Conservation (phyloP, 1,140 invertebrate genomes). For the Sycophaga agraensis region DNA sequence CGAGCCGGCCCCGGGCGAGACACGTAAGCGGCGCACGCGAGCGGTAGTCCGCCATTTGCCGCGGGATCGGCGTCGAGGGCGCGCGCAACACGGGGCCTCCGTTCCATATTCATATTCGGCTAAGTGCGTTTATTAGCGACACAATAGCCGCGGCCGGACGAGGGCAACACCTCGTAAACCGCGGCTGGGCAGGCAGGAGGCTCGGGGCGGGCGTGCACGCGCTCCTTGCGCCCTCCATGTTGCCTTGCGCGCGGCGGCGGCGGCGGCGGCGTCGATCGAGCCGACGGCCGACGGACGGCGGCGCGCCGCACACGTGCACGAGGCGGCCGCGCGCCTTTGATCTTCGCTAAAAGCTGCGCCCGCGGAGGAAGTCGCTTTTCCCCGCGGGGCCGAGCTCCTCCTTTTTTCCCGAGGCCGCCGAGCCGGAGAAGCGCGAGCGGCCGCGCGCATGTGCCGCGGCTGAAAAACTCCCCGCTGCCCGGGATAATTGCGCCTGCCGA, state of each 20-base stretch:
- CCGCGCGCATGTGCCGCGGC: no score
- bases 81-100: constrained; percentile 31
- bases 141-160: constrained; percentile 39
- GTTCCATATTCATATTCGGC: constrained; percentile 48
- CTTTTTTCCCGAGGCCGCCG: not conserved
- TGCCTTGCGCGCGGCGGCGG: no score
- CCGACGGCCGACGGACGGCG: constrained; percentile 27
- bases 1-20: no score
- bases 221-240: not conserved
- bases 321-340: no score
- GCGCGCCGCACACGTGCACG: not conserved
- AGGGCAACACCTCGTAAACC: constrained; percentile 51
- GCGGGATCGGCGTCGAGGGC: not conserved
- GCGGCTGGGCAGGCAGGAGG: constrained; percentile 3
- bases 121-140: constrained; percentile 50
- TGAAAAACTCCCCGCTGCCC: no score
- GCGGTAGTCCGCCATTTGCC: not conserved
- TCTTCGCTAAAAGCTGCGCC: not conserved
- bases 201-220: not conserved
- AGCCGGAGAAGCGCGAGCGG: no score
- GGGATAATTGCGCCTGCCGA: no score
- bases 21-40: not conserved
- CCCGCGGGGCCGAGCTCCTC: not conserved
- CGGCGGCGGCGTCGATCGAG: constrained; percentile 2
- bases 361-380: no score